Percentiles rank a stretch among this genome's conserved stretches.
These are phyloP conservation scores for Drosophila quasianomalipes DNA, from an alignment of 2,888 invertebrate genomes.

Conservation along the genomic window DNA sequence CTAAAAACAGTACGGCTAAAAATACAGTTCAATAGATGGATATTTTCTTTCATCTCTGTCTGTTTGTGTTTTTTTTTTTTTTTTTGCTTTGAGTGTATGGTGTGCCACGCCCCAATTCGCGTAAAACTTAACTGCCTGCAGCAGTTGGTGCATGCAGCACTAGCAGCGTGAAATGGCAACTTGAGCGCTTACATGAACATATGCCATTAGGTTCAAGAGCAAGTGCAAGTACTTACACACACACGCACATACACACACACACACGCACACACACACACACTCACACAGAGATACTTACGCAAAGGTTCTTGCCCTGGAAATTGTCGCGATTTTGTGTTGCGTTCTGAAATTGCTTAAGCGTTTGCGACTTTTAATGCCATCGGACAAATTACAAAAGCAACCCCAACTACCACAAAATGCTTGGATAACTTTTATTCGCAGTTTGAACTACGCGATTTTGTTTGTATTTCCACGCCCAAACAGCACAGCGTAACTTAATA, in stretches of 20 bases:
- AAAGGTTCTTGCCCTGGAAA: conserved; percentile 47
- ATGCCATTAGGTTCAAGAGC: conserved; percentile 50
- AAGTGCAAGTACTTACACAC: conserved; percentile 8
- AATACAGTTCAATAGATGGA: not conserved
- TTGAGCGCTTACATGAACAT: conserved; percentile 29
- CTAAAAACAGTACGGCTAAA: not conserved
- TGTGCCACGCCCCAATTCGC: not conserved
- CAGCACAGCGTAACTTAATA: conserved; percentile 40
- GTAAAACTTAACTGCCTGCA: conserved; percentile 7
- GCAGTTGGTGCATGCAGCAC: conserved; percentile 12
- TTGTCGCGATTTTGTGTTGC: conserved; percentile 25
- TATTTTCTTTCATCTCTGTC: not conserved
- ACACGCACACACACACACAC: not conserved
- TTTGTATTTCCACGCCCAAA: conserved; percentile 22
- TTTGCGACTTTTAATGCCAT: conserved; percentile 52
- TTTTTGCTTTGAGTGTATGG: too few species aligned
- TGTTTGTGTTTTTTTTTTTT: too few species aligned
- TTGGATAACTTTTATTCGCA: conserved; percentile 30
- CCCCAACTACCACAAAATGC: conserved; percentile 1
- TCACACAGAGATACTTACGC: not conserved
- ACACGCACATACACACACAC: not conserved
- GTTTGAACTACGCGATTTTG: conserved; percentile 32
- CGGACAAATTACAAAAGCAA: conserved; percentile 22
- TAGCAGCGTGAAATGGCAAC: conserved; percentile 8
- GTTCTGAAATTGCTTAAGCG: conserved; percentile 34